A percentile compares a stretch with the other conserved stretches of the same genome.
These are phyloP conservation scores for Mastigias papua DNA, from an alignment of 30 jellyfish, hydroid and myxozoan species.

Conservation along the genomic window DNA sequence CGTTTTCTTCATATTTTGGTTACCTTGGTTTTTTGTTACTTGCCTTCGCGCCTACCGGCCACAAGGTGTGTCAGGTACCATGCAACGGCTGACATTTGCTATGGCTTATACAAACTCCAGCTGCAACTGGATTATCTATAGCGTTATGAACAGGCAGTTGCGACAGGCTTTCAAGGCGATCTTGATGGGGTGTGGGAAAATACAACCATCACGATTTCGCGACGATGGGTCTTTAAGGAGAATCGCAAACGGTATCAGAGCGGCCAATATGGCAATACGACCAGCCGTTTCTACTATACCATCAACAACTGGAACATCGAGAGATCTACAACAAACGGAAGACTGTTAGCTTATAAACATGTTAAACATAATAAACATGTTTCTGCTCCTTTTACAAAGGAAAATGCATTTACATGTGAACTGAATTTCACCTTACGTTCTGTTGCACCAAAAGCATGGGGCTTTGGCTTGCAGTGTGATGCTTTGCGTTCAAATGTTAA, in stretches of 20 bases:
- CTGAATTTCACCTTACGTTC: no score
- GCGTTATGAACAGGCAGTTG: constrained; percentile 83
- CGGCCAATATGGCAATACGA: constrained; percentile 8
- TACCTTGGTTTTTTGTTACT: constrained; percentile 77
- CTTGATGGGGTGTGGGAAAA: constrained; percentile 7
- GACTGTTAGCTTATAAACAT: not conserved
- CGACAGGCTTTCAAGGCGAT: constrained; percentile 77
- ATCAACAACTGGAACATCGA: not conserved
- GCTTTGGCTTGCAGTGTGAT: no score
- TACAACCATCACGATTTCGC: not conserved
- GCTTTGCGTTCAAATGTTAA: no score
- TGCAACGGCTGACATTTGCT: constrained; percentile 67
- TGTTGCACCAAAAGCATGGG: no score
- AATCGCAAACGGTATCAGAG: not conserved
- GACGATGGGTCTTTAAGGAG: not conserved
- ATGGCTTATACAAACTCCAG: constrained; percentile 82
- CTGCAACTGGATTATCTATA: constrained; percentile 91
- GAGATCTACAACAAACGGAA: not conserved
- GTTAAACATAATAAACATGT: no score
- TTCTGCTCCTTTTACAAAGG: no score
- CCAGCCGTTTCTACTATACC: not conserved
- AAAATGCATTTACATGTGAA: no score
- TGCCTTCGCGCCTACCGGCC: constrained; percentile 69
- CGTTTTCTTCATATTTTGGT: constrained; percentile 81
- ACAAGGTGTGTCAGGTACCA: constrained; percentile 38